These are phyloP conservation scores for Spheniscus mendiculus DNA, from an alignment of 2,113 vertebrate genomes.

Conservation along the genomic window DNA sequence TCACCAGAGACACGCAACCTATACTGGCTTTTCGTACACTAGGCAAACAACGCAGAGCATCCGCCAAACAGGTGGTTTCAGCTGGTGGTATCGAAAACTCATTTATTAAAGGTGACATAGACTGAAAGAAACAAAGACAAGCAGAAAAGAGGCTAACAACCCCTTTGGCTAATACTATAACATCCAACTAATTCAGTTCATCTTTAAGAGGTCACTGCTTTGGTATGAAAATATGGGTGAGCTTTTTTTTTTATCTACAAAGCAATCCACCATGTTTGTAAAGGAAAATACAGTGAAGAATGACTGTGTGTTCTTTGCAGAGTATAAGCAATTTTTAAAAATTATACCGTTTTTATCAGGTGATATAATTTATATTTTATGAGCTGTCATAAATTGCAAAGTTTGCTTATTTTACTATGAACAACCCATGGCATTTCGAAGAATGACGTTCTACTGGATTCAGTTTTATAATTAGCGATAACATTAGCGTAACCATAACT, in stretches of 20 bases:
- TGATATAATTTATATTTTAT: neutral
- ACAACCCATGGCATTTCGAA: neutral
- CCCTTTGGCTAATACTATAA: neutral
- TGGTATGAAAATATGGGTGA: neutral
- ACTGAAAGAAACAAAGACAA: neutral
- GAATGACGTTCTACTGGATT: neutral
- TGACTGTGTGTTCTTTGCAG: neutral
- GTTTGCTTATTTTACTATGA: conserved; percentile 24
- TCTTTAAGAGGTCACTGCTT: neutral
- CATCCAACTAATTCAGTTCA: neutral
- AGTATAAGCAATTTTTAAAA: neutral
- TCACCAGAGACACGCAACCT: neutral
- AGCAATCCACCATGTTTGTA: neutral
- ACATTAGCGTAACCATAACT: neutral
- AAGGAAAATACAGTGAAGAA: neutral
- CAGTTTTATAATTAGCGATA: conserved; percentile 14
- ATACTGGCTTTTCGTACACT: neutral
- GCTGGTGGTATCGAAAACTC: neutral
- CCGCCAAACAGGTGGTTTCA: neutral
- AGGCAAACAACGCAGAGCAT: neutral
- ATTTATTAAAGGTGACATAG: neutral
- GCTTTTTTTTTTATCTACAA: neutral
- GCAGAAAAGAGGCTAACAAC: neutral
- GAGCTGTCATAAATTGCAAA: neutral
- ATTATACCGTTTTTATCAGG: neutral